Base-by-base conservation (phyloP, 1,140 invertebrate genomes). In the Lasaia peninsularis region DNA sequence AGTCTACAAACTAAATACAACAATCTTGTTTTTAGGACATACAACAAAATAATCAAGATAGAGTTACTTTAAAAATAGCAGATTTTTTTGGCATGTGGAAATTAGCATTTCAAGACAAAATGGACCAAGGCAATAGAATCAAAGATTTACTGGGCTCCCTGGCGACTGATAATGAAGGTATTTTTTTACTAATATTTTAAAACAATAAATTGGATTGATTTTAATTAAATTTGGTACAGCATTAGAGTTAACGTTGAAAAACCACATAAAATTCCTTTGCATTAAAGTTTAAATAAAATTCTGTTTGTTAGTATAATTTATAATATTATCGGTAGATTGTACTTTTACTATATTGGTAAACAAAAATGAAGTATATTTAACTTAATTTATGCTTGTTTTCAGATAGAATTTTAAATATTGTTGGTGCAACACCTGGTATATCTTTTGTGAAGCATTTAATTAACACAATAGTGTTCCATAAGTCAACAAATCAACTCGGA, bases 31-130 rank as follows among this genome's bases (percentile, higher is more conserved):
- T 75, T 16, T 52, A 89, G 87, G 62, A 66, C 2, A 67, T 88
- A 48, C 57, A 86, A 65, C 61, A 67, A 14, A 40, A 76, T 56
- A 65, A 81, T 65, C 75, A 77, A 24, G 54, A 66, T 12, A 72
- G 73, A 66, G 53, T 86, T 8, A 70, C 71, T 37, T 78, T 77
- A 53, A 86, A 82, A 71, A 59, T 78, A 54, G 90, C 78, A n/a
- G 91, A 92, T 64, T 90, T 92, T 53, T 88, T 91, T 58, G 80
- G 74, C 18, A 80, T 92, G 65, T 90, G 90, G 86, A 92, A 91
- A 62, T 50, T 91, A 57, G 87, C 85, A 8, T 91, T 86, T 66
- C 78, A 88, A 79, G 92, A 93, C 65, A 92, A 91, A 74, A 80
- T 91, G 65, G 91, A 92, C 56, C 79, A 86, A 60, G 91, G 91